Conservation (phyloP, 2,113 vertebrate species). For the Festucalex cinctus region DNA sequence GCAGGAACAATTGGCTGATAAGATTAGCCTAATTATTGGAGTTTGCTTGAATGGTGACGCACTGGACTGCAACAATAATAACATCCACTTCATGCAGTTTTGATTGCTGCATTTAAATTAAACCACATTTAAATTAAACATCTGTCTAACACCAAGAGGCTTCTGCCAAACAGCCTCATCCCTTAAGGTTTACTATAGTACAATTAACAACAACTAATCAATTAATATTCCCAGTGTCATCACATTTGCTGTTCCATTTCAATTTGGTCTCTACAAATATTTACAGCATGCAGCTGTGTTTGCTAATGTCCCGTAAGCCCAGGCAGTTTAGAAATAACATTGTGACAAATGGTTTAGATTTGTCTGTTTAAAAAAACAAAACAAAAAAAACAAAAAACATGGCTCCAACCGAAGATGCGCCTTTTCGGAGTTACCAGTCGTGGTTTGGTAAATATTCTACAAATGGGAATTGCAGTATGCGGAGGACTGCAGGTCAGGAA, state of each 20-base stretch:
- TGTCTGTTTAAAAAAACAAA: too few relatives aligned
- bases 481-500: constrained; percentile 58
- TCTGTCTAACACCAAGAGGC: not conserved
- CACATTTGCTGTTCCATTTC: not conserved
- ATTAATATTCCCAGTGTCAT: not conserved
- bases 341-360: constrained; percentile 23
- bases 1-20: constrained; percentile 15
- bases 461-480: not conserved
- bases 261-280: not conserved
- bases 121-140: constrained; percentile 9
- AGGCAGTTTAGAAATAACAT: constrained; percentile 36
- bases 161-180: constrained; percentile 1
- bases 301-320: constrained; percentile 23
- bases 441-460: too few relatives aligned
- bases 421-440: too few relatives aligned
- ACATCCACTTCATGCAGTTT: not conserved
- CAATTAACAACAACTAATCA: not conserved
- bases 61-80: not conserved
- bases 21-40: constrained; percentile 18
- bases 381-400: too few relatives aligned
- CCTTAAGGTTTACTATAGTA: constrained; percentile 5
- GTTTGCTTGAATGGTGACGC: not conserved
- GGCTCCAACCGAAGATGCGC: too few relatives aligned
- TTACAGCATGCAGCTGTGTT: not conserved
- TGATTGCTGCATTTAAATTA: constrained; percentile 11